A percentile compares a stretch with the other conserved stretches of the same genome.
Conservation (phyloP, 2,113 vertebrate genomes). For the Arizona elegans region DNA sequence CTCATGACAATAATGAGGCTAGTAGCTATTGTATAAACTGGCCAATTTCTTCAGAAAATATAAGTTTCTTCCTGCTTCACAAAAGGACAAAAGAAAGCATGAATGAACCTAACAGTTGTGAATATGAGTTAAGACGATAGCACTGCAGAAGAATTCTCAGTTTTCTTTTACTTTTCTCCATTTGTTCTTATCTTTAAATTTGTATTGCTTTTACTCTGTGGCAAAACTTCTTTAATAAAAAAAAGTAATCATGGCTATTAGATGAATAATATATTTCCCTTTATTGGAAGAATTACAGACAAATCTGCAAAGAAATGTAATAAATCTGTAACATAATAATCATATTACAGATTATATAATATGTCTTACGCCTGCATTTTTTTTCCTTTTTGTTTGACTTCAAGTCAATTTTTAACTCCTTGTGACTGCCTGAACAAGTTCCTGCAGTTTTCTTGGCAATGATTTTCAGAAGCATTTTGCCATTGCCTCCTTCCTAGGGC, state of each 20-base stretch:
- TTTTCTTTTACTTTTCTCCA: neutral
- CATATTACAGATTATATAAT: neutral
- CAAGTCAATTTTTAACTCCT: neutral
- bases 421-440: neutral
- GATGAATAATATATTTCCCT: slow-evolving; percentile 38
- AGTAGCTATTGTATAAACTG: neutral
- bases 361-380: neutral
- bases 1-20: neutral
- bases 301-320: neutral
- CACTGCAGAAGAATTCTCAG: too few relatives aligned
- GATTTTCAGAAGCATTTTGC: neutral
- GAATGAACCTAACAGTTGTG: neutral
- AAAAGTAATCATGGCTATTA: slow-evolving; percentile 44
- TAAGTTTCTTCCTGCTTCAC: neutral
- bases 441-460: neutral
- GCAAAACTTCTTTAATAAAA: neutral
- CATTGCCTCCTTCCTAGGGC: neutral
- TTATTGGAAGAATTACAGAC: slow-evolving; percentile 11
- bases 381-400: neutral
- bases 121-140: neutral
- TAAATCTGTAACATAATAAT: neutral
- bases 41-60: neutral
- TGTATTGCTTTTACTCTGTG: neutral
- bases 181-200: neutral
- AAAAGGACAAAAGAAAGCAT: neutral